A percentile compares a stretch with the other conserved stretches of the same genome.
These are phyloP conservation scores for Hypotaenidia philippensis DNA, from an alignment of 2,797 vertebrate genomes.

Conservation along the genomic window DNA sequence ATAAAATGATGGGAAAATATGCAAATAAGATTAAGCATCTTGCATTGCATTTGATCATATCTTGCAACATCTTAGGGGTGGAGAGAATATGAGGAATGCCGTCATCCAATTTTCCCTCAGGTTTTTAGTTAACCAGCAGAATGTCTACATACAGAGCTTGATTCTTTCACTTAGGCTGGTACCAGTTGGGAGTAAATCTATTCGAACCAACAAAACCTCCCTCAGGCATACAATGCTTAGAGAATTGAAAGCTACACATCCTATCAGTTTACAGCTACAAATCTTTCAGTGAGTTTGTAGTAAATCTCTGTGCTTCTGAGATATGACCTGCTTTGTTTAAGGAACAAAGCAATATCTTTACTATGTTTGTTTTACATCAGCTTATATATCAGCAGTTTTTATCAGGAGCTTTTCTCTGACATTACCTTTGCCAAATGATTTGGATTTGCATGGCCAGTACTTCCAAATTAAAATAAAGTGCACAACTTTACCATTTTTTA, in stretches of 20 bases:
- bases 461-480: neutral
- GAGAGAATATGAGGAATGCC: conserved; percentile 52
- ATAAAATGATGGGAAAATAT: conserved; percentile 37
- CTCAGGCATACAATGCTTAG: neutral
- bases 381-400: neutral
- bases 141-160: neutral
- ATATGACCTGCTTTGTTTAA: conserved; percentile 20
- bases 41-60: conserved; percentile 60
- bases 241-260: conserved; percentile 5
- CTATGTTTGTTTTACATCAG: neutral
- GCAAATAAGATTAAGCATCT: conserved; percentile 54
- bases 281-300: neutral
- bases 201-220: conserved; percentile 35
- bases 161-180: conserved; percentile 22
- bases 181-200: conserved; percentile 21
- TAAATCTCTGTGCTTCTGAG: conserved; percentile 33
- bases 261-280: conserved; percentile 31
- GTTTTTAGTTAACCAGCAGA: conserved; percentile 51
- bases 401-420: neutral
- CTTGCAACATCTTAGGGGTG: conserved; percentile 52
- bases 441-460: neutral
- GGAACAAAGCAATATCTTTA: neutral
- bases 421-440: neutral
- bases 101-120: conserved; percentile 39
- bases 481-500: neutral